Percentiles rank a stretch among this genome's conserved stretches.
phyloP scores from a whole-genome alignment of 2,888 invertebrate species.

The Escarpia spicata region DNA sequence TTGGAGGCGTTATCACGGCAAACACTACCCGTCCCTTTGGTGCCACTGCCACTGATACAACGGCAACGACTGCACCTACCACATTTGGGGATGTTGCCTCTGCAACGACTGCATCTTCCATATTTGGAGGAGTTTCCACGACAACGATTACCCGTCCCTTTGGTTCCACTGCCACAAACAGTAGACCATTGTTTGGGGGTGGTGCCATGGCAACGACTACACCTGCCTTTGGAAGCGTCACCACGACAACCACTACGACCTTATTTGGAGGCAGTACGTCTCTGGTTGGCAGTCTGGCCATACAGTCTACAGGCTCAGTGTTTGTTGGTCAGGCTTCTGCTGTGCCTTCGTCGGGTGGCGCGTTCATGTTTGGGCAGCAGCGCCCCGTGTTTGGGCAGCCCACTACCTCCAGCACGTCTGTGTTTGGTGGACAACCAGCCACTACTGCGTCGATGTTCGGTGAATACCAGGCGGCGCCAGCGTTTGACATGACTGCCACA shows the following conservation, averaged over 20 bases:
- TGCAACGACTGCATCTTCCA: not conserved
- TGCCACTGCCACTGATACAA: not conserved
- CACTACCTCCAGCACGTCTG: constrained; percentile 28
- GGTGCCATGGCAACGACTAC: constrained; percentile 7
- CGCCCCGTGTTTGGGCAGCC: constrained; percentile 38
- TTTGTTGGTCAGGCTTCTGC: constrained; percentile 21
- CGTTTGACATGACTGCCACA: constrained; percentile 27
- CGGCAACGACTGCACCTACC: too few species aligned
- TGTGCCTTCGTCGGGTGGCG: not conserved
- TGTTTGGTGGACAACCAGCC: not conserved
- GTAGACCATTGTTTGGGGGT: not conserved
- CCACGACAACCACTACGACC: not conserved
- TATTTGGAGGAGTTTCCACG: not conserved
- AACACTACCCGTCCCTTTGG: constrained; percentile 17
- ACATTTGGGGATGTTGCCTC: too few species aligned
- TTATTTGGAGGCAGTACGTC: not conserved
- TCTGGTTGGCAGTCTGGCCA: constrained; percentile 21
- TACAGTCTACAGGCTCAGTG: constrained; percentile 20
- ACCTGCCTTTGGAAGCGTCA: not conserved
- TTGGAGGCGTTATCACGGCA: too few species aligned
- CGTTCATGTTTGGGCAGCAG: constrained; percentile 17
- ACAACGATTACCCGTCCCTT: not conserved
- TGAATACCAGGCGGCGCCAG: not conserved
- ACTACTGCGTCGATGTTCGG: not conserved
- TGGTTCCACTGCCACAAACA: not conserved